Conservation (phyloP, 2,888 invertebrate genomes). For the Leptinotarsa rubiginosa region DNA sequence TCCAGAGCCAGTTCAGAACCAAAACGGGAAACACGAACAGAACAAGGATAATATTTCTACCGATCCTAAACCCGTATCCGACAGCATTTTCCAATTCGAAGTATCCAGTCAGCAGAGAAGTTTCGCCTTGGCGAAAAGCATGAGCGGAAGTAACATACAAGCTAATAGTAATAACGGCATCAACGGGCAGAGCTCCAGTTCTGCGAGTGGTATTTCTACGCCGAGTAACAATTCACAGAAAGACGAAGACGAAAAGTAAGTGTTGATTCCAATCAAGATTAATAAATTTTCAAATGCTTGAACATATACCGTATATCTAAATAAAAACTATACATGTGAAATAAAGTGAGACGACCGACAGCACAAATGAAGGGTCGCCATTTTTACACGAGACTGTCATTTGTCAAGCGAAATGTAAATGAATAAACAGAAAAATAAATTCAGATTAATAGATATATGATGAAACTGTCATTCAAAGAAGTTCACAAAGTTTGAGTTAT, state of each 20-base stretch:
- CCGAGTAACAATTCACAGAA: constrained; percentile 64
- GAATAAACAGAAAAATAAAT: too few species aligned
- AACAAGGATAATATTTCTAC: constrained; percentile 62
- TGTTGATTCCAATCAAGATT: neutral
- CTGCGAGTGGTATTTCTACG: constrained; percentile 65
- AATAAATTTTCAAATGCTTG: too few species aligned
- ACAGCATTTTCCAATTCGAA: constrained; percentile 51
- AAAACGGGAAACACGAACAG: constrained; percentile 52
- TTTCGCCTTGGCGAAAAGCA: constrained; percentile 59
- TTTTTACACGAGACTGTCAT: too few species aligned
- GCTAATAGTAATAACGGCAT: constrained; percentile 54
- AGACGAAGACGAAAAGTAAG: constrained; percentile 63
- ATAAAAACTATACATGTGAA: too few species aligned
- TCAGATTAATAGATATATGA: too few species aligned
- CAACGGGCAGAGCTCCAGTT: constrained; percentile 62
- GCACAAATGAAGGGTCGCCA: too few species aligned
- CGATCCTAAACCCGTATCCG: constrained; percentile 54
- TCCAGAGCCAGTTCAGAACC: constrained; percentile 57
- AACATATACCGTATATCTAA: too few species aligned
- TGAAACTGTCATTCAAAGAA: too few species aligned
- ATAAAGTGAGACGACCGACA: too few species aligned
- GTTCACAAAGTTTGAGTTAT: too few species aligned
- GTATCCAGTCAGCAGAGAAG: constrained; percentile 48
- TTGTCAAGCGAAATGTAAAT: too few species aligned
- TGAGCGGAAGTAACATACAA: constrained; percentile 62